Evolutionary conservation across 2,888 invertebrate species (phyloP), one percentile per base, ranked within the genome.

Genomic region (Drosophila colorata): DNA sequence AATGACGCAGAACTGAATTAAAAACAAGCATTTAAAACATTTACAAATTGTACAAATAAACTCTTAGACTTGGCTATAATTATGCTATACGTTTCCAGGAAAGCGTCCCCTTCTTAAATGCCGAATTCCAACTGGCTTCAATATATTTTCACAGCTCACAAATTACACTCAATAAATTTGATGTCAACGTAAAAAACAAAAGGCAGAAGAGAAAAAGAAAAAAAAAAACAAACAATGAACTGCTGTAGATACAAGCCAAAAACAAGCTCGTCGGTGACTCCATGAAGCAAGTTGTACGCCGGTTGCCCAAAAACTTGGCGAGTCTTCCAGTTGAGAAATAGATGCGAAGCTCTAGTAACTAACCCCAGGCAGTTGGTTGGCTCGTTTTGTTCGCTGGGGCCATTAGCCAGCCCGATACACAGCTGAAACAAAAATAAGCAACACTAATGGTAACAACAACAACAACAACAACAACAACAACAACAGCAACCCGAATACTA

Each of bases 151-250:
- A 81, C 84, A 81, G 81, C 72, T 64, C 78, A 70, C 80, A 81
- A 80, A 79, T 83, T 74, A 75, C 80, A 66, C 64, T 74, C 71
- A 81, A 82, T 80, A 74, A 79, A 85, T 83, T 78, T 79, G 79
- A 79, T 83, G 85, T 85, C 85, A 83, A 76, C 69, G 33, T 25
- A 23, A 44, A 43, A 60, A 70, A 43, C 43, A 47, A 59, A 53
- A 55, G 31, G 6, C 44, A 64, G 51, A 64, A 48, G 31, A 37
- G 33, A 20, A 23, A 18, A 33, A 41, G 16, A 28, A 28, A 28
- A 23, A 51, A 28, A 13, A 33, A 46, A 51, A 53, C 49, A 69
- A 75, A 69, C 78, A 74, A 73, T 66, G 41, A 74, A 83, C 74
- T 69, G 81, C 67, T 82, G 82, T 83, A 78, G 75, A 75, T 61